Base-by-base conservation (phyloP, 2,888 invertebrate species). In the Volucella bombylans region DNA sequence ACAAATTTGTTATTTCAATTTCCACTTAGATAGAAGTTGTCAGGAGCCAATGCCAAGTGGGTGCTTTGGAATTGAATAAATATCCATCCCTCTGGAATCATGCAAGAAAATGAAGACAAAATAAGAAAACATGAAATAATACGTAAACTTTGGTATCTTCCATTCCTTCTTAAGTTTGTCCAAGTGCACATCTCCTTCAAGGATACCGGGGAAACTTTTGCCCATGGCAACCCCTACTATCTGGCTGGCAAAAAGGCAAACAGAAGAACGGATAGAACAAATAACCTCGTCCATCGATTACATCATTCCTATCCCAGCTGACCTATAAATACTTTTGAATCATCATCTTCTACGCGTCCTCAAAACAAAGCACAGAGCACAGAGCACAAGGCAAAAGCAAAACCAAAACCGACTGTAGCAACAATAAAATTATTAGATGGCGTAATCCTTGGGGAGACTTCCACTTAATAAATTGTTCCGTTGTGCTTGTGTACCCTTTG, bases 261-360 rank as follows among this genome's bases (percentile, higher is more conserved):
- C 12, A 50, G 15, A 43, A 47, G 14, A 43, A 47, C n/a, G 43
- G 38, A 68, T 73, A 50, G 65, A 69, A 69, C 50, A 52, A 65
- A 59, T 41, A 65, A 52, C 64, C 31, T 31, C 31, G 38, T 69
- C 43, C 64, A 76, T 76, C 69, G 81, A 76, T 81, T 76, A 76
- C 76, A 76, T 81, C 81, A 81, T 76, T 65, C 52, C 45, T 59
- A 81, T 81, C 74, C 81, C 64, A 57, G 59, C 64, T 76, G 76
- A 81, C 76, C 74, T 71, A 71, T 81, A 81, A 81, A 71, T 69
- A 73, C 49, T 62, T 59, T 62, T 12, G 14, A 78, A 78, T 76
- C 11, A 39, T 61, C 69, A 41, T 50, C 62, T 65, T 50, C 49
- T 14, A 43, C 41, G 55, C 11, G 11, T 43, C 11, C 43, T 43